phyloP scores from a whole-genome alignment of 2,113 vertebrate genomes.

The human (Homo sapiens) region GRCh38 chr1:173577001-173577500 shows the following conservation, averaged over 20 bases:
- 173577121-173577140: not conserved
- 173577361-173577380: not conserved
- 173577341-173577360: not conserved
- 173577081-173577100: not conserved
- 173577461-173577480: not conserved
- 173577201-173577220: not conserved
- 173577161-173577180: not conserved
- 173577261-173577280: not conserved
- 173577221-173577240: not conserved
- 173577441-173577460: not conserved
- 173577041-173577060: not conserved
- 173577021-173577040: not conserved
- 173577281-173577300: fast-evolving
- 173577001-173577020: not conserved
- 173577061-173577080: not conserved
- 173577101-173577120: not conserved
- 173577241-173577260: not conserved
- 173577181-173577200: not conserved
- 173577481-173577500: not conserved
- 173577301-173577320: not conserved
- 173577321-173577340: not conserved
- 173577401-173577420: not conserved
- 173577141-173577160: slow-evolving; percentile 22
- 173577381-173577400: not conserved
- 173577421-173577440: not conserved